Evolutionary conservation across 2,113 vertebrate species (phyloP).

Genomic region (Hippolais icterina): DNA sequence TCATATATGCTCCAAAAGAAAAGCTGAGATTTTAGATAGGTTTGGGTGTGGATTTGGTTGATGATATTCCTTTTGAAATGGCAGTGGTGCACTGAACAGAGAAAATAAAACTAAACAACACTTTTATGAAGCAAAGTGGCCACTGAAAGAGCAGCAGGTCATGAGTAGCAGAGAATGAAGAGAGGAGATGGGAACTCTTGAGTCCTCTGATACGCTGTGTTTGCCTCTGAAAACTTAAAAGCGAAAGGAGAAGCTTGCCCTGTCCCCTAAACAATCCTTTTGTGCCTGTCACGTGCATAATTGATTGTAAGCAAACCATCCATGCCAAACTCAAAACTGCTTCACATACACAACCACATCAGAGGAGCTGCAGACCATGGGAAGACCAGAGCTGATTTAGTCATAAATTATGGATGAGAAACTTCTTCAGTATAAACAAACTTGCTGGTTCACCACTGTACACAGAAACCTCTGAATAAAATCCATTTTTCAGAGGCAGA

Average conservation of each 20-base stretch:
- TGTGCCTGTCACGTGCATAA: not conserved
- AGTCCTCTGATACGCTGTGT: not conserved
- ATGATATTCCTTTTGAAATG: not conserved
- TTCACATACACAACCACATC: not conserved
- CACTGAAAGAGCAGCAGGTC: not conserved
- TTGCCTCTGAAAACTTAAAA: not conserved
- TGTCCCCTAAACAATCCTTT: not conserved
- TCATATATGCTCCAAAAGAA: not conserved
- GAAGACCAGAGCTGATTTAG: constrained; percentile 4
- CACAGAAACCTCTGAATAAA: constrained; percentile 15
- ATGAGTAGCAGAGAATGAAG: not conserved
- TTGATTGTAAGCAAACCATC: not conserved
- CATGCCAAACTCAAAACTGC: not conserved
- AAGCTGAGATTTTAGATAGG: not conserved
- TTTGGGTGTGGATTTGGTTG: not conserved
- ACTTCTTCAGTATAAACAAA: constrained; percentile 30
- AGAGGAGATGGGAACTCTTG: not conserved
- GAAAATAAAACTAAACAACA: not conserved
- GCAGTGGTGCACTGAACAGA: not conserved
- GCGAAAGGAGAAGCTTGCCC: not conserved
- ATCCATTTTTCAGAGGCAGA: not conserved
- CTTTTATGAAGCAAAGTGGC: not conserved
- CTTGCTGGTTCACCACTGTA: not conserved
- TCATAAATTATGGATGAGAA: constrained; percentile 38
- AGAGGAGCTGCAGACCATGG: not conserved